These are phyloP conservation scores for Watsonalla cultraria DNA, from an alignment of 2,888 invertebrate genomes.

Conservation along the genomic window DNA sequence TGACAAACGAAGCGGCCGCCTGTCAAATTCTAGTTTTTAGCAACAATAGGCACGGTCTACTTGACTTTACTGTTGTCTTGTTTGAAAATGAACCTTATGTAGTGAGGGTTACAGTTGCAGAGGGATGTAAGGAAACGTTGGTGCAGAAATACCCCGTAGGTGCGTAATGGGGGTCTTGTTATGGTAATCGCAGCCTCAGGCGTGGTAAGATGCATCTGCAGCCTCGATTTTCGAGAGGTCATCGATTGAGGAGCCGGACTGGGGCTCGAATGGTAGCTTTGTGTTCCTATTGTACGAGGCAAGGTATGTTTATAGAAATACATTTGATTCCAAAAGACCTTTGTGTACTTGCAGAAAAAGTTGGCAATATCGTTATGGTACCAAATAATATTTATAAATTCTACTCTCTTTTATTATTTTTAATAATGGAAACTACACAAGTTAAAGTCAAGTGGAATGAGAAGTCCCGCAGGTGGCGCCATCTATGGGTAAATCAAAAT, in stretches of 20 bases:
- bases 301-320: no score
- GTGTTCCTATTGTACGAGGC: no score
- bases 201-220: conserved; percentile 47
- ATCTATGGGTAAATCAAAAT: no score
- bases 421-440: no score
- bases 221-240: conserved; percentile 47
- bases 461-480: no score
- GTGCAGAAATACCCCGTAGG: conserved; percentile 41
- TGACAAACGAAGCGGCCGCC: conserved; percentile 77
- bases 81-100: conserved; percentile 17
- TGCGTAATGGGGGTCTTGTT: conserved; percentile 75
- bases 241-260: conserved; percentile 42
- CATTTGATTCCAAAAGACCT: no score
- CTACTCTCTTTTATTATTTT: no score
- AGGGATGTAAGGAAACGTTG: conserved; percentile 16
- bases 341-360: no score
- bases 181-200: conserved; percentile 72
- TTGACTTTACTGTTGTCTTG: conserved; percentile 9
- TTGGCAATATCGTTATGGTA: no score
- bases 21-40: conserved; percentile 76
- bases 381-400: no score
- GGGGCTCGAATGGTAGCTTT: not conserved
- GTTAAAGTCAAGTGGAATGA: no score
- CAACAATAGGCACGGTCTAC: conserved; percentile 45
- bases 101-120: conserved; percentile 2